Percentiles rank a stretch among this genome's conserved stretches.
Evolutionary conservation across 1,140 invertebrate genomes (phyloP).

Genomic region (Sitobion miscanthi): DNA sequence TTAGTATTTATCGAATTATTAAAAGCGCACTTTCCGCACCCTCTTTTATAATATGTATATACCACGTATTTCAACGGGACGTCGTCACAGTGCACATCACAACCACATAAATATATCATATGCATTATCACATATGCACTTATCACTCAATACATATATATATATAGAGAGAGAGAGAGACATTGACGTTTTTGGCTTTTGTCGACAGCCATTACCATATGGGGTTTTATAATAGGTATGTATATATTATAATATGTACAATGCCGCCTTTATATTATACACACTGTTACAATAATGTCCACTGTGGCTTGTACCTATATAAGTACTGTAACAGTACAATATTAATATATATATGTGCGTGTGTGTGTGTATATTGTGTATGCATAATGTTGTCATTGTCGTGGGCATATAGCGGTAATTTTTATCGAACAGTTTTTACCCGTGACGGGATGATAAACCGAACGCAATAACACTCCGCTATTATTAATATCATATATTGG

Average conservation of each 20-base stretch:
- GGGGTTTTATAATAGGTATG: background rate
- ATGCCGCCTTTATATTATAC: background rate
- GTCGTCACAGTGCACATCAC: background rate
- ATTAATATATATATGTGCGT: background rate
- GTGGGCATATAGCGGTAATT: background rate
- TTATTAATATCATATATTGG: background rate
- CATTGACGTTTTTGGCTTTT: slow-evolving; percentile 14
- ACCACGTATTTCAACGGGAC: background rate
- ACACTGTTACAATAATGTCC: background rate
- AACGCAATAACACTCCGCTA: background rate
- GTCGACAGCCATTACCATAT: background rate
- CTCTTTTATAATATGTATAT: background rate
- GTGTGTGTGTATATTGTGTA: no score
- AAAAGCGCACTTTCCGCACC: slow-evolving; percentile 27
- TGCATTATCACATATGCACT: background rate
- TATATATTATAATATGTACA: background rate
- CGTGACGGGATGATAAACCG: background rate
- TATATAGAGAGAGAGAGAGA: background rate
- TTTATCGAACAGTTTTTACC: background rate
- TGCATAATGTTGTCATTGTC: background rate
- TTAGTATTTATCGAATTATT: slow-evolving; percentile 28
- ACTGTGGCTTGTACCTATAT: background rate
- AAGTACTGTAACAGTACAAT: background rate
- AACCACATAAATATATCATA: background rate
- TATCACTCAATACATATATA: background rate